These are phyloP conservation scores for Mylabris sibirica DNA, from an alignment of 2,888 invertebrate species.

Conservation along the genomic window DNA sequence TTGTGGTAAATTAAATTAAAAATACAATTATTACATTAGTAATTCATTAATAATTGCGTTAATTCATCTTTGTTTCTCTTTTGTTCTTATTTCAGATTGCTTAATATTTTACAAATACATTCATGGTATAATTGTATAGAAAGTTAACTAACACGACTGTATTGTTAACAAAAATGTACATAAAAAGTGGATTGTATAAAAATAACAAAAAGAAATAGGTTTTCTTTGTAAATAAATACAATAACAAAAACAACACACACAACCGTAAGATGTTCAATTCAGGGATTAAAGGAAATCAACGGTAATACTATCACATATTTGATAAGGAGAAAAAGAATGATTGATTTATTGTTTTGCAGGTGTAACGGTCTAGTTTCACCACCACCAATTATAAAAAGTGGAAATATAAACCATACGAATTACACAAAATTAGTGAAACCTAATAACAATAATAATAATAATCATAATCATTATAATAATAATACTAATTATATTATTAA, in stretches of 20 bases:
- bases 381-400: conserved; percentile 43
- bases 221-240: not conserved
- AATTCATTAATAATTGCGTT: conserved; percentile 8
- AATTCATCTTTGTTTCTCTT: not conserved
- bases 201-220: conserved; percentile 34
- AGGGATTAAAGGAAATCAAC: conserved; percentile 52
- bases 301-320: conserved; percentile 34
- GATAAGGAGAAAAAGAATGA: conserved; percentile 6
- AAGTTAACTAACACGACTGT: conserved; percentile 28
- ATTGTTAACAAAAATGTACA: conserved; percentile 35
- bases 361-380: conserved; percentile 49
- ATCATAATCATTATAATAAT: conserved; percentile 42
- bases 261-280: conserved; percentile 56
- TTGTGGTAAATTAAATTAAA: conserved; percentile 51
- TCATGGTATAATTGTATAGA: conserved; percentile 15
- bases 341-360: conserved; percentile 41
- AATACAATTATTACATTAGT: conserved; percentile 19
- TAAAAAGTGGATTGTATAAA: conserved; percentile 23
- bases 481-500: conserved; percentile 26
- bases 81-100: conserved; percentile 20
- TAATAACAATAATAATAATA: conserved; percentile 41
- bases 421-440: conserved; percentile 34
- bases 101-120: not conserved
- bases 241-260: conserved; percentile 31
- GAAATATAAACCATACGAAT: conserved; percentile 41